phyloP scores from a whole-genome alignment of 2,888 invertebrate genomes.

The Brenthis ino region DNA sequence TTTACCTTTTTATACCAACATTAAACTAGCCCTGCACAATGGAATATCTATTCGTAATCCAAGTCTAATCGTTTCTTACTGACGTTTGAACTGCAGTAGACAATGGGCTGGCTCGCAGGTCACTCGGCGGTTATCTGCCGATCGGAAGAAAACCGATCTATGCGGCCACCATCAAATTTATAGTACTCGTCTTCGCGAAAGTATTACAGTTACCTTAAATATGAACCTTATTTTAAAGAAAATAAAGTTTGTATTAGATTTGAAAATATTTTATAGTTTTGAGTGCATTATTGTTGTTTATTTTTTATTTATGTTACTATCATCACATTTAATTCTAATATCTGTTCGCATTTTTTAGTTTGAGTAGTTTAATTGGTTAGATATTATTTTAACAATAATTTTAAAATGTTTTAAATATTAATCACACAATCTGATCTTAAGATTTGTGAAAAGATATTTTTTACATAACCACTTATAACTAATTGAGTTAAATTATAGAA shows the following conservation, averaged over 20 bases:
- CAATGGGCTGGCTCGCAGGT: conserved; percentile 73
- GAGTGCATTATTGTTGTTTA: conserved; percentile 1
- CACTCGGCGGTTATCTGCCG: conserved; percentile 71
- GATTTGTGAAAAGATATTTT: too few species aligned
- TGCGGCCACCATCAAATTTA: conserved; percentile 69
- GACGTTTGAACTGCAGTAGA: conserved; percentile 58
- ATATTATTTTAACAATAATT: not conserved
- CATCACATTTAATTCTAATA: not conserved
- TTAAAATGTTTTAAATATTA: not conserved
- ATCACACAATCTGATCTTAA: too few species aligned
- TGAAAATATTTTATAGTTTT: not conserved
- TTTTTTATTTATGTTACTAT: conserved; percentile 3
- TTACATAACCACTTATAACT: too few species aligned
- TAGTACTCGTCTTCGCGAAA: conserved; percentile 62
- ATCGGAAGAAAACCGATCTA: conserved; percentile 72
- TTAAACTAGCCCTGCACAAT: conserved; percentile 25
- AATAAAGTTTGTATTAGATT: conserved; percentile 1
- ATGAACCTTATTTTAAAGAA: not conserved
- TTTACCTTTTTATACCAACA: conserved; percentile 14
- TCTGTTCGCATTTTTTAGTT: not conserved
- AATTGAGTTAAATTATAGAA: not conserved
- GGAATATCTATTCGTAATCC: conserved; percentile 28
- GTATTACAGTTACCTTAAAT: conserved; percentile 52
- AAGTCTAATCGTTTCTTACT: conserved; percentile 42
- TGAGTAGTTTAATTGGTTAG: not conserved